phyloP scores from a whole-genome alignment of 2,888 invertebrate genomes.

The Drosophila atripex region DNA sequence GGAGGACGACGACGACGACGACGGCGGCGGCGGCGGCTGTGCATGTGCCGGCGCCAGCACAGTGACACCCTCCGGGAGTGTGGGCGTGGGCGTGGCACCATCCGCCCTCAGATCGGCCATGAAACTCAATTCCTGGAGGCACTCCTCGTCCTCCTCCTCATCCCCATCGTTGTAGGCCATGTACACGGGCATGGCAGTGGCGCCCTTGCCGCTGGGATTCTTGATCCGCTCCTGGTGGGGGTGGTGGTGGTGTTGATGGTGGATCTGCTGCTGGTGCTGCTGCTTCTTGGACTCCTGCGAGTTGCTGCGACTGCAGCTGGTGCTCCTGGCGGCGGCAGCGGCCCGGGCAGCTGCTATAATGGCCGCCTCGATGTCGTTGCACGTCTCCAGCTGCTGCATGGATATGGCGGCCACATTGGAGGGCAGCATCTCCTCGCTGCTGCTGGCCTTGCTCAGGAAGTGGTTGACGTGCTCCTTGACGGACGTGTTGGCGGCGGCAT shows the following conservation, averaged over 20 bases:
- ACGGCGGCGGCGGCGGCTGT: not conserved
- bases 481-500: constrained; percentile 49
- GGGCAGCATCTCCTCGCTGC: constrained; percentile 51
- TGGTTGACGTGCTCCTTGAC: constrained; percentile 59
- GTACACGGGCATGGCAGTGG: constrained; percentile 42
- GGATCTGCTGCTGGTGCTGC: constrained; percentile 27
- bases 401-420: constrained; percentile 28
- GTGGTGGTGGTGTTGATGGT: constrained; percentile 28
- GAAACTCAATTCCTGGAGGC: constrained; percentile 59
- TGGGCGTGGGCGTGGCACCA: constrained; percentile 6
- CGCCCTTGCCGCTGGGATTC: constrained; percentile 12
- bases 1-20: not conserved
- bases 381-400: constrained; percentile 81
- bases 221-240: not conserved
- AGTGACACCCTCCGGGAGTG: constrained; percentile 7
- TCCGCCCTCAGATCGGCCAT: constrained; percentile 61
- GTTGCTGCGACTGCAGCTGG: constrained; percentile 58
- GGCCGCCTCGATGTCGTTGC: constrained; percentile 82
- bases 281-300: constrained; percentile 55
- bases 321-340: constrained; percentile 72
- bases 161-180: constrained; percentile 32
- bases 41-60: not conserved
- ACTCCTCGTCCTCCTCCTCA: constrained; percentile 52
- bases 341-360: constrained; percentile 82
- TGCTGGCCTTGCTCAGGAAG: constrained; percentile 62